Percentiles rank a stretch among this genome's conserved stretches.
phyloP scores from a whole-genome alignment of 2,113 vertebrate genomes.

The Python bivittatus region DNA sequence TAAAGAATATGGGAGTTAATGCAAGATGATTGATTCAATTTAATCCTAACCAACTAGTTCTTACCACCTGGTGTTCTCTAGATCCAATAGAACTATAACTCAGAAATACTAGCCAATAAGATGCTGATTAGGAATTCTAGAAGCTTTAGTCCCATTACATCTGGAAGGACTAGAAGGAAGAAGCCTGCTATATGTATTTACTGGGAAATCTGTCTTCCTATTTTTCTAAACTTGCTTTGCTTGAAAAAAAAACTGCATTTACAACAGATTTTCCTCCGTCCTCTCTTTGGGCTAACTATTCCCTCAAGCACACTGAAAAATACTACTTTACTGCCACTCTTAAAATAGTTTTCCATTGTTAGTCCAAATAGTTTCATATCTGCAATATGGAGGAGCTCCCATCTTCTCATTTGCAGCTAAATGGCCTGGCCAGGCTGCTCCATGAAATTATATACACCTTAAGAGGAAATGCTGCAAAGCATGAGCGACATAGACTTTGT shows the following conservation, averaged over 20 bases:
- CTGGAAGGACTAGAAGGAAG: neutral
- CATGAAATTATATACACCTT: neutral
- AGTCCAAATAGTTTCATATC: neutral
- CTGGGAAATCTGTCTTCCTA: neutral
- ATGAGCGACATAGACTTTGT: neutral
- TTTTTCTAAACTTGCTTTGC: neutral
- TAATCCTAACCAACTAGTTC: neutral
- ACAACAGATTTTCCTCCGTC: neutral
- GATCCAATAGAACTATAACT: neutral
- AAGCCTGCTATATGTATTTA: neutral
- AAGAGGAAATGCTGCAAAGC: neutral
- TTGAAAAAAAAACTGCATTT: neutral
- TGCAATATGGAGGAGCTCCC: neutral
- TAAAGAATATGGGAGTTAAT: neutral
- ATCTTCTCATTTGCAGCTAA: neutral
- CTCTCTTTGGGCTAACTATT: neutral
- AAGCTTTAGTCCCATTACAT: neutral
- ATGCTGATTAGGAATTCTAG: neutral
- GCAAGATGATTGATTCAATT: neutral
- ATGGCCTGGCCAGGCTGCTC: neutral
- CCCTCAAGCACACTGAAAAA: neutral
- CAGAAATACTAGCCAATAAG: neutral
- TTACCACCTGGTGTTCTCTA: neutral
- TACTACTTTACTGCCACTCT: neutral
- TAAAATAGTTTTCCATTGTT: neutral